Percentiles rank a stretch among this genome's conserved stretches.
phyloP scores from a whole-genome alignment of 2,888 invertebrate genomes.

The Drosophila siamana region DNA sequence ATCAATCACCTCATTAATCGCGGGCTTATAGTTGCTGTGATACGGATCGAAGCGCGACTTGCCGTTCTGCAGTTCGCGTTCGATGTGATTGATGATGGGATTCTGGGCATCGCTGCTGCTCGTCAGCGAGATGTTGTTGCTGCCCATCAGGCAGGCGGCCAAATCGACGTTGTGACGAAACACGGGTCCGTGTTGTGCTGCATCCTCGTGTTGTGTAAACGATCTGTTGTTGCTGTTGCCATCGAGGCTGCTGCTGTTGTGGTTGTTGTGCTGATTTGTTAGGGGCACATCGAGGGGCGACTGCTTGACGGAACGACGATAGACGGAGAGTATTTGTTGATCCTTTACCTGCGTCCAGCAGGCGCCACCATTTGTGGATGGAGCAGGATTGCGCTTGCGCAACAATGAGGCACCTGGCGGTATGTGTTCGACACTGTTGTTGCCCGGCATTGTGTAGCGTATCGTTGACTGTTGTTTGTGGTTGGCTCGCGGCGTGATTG shows the following conservation, averaged over 20 bases:
- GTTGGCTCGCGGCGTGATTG: not conserved
- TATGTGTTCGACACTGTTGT: conserved; percentile 70
- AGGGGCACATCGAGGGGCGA: not conserved
- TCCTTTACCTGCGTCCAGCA: too few relatives aligned
- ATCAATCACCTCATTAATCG: conserved; percentile 80
- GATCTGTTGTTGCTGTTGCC: conserved; percentile 57
- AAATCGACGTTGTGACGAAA: conserved; percentile 84
- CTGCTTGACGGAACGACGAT: too few relatives aligned
- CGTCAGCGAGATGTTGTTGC: conserved; percentile 84
- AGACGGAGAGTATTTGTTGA: too few relatives aligned
- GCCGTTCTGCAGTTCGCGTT: conserved; percentile 83
- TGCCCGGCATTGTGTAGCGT: not conserved
- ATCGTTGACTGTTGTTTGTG: not conserved
- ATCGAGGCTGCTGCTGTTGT: conserved; percentile 22
- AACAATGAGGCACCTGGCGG: conserved; percentile 84
- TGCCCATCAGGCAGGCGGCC: conserved; percentile 84
- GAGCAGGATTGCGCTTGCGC: conserved; percentile 72
- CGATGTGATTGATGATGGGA: conserved; percentile 75
- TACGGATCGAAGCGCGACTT: conserved; percentile 70
- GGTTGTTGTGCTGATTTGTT: too few relatives aligned
- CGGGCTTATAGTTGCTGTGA: conserved; percentile 3
- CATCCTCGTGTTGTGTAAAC: not conserved
- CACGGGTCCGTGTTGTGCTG: conserved; percentile 43
- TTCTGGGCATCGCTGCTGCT: conserved; percentile 64
- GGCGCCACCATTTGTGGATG: too few relatives aligned